Evolutionary conservation across 2,797 vertebrate species (phyloP), one percentile per base, ranked within the genome.

Genomic region (Chaetophractus vellerosus): DNA sequence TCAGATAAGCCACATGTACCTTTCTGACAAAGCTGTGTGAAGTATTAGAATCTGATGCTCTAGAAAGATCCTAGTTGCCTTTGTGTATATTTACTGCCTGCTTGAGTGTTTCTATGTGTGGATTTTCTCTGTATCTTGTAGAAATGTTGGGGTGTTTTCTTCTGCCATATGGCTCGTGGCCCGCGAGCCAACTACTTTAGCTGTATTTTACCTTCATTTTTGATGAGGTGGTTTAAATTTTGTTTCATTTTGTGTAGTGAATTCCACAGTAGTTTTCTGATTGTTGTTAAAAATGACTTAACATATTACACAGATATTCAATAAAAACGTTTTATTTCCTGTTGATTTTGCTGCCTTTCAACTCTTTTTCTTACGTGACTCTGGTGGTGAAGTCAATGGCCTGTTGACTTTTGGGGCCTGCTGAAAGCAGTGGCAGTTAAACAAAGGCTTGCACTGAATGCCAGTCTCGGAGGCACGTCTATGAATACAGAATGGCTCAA

Each of bases 291-390:
- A 95, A 98, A 99, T 99, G 99, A 99, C 99, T 99, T 99, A 98
- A 99, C 99, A 99, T 99, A 99, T 98, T 98, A 99, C 99, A 99
- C 98, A 98, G 99, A 99, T 99, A 99, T 99, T 99, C 99, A 99
- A 99, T 99, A 99, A 99, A 99, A 99, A 99, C 98, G 99, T 99
- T 99, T 99, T 99, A 99, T 99, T 99, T 99, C 99, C 99, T 99
- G 99, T 99, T 99, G 99, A 99, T 99, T 99, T 98, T 96, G 97
- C 95, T 28, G 97, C 82, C 61, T 95, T 96, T 96, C 95, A 89
- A 52, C 88, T 96, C 85, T 89, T 96, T 96, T 89, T 69, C 84
- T 97, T 92, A 66, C 87, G 57, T 69, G 28, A 63, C 33, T 41
- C 76, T 74, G 6, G 5, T 9, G 41, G 26, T 23, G 3, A 55